Evolutionary conservation across 2,113 vertebrate genomes (phyloP), one percentile per base, ranked within the genome.

Genomic region (Promerops cafer): DNA sequence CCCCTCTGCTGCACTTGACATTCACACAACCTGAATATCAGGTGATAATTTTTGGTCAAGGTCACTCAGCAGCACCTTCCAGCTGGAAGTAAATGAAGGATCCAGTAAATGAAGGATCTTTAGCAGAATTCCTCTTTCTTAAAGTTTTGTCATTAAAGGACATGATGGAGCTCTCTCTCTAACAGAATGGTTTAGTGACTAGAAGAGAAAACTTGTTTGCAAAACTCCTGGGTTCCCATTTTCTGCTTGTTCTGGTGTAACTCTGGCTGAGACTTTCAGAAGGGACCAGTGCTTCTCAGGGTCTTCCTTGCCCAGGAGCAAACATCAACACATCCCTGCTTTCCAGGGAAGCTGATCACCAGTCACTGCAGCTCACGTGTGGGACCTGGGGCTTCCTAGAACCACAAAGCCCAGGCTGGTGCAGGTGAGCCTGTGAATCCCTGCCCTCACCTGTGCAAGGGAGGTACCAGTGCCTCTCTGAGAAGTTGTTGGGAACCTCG

Each of bases 361-460:
- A 52, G 30, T 1, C 22, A 4, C 7, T 42, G 24, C 78, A 53
- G 59, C 21, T 53, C 9, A 24, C 3, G 31, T 12, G 10, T 44
- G 40, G 45, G 13, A 11, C 30, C 10, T 14, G 12, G 57, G 45
- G n/a, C 28, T n/a, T 16, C 44, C 30, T 2, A 10, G 50, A 21
- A 45, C 0, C 2, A 21, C 71, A 59, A 49, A 44, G 1, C 9
- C 52, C 57, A 35, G 27, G 0, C 10, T 59, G 44, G 22, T 8
- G 33, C 47, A 49, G 40, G 59, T 35, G 13, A 87, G 9, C n/a
- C 37, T 33, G 21, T 31, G 50, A 10, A 26, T 45, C 28, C 3
- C 74, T 22, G 13, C 49, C 33, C 54, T 54, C 86, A 93, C 72
- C 86, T 93, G 33, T 24, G 27, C 52, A 27, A 37, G 21, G 47